Percentiles rank a stretch among this genome's conserved stretches.
These are phyloP conservation scores for Acanthopagrus latus DNA, from an alignment of 2,797 vertebrate species.

Conservation along the genomic window DNA sequence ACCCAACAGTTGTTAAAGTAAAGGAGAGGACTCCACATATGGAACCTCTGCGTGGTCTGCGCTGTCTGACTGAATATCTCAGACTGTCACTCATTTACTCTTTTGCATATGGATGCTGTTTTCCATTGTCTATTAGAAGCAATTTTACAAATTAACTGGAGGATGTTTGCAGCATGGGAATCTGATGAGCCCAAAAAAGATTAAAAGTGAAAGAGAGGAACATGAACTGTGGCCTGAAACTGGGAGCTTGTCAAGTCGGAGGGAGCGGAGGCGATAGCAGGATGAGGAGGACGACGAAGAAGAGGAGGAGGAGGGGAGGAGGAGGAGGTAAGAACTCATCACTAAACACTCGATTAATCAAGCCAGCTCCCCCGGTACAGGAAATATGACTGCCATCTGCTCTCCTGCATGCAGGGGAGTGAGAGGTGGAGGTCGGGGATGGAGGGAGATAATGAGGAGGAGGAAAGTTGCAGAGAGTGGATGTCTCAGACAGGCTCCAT, in stretches of 20 bases:
- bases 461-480: slow-evolving; percentile 45
- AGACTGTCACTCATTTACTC: slow-evolving; percentile 32
- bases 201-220: slow-evolving; percentile 27
- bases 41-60: slow-evolving; percentile 33
- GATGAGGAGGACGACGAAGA: slow-evolving; percentile 34
- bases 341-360: slow-evolving; percentile 70
- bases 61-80: slow-evolving; percentile 41
- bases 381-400: slow-evolving; percentile 73
- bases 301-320: slow-evolving; percentile 38
- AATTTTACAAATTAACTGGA: slow-evolving; percentile 43
- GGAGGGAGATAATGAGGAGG: slow-evolving; percentile 29
- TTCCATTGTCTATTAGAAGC: slow-evolving; percentile 43
- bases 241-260: slow-evolving; percentile 40
- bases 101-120: slow-evolving; percentile 50
- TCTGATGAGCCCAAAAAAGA: slow-evolving; percentile 35
- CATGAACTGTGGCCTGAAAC: slow-evolving; percentile 35
- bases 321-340: slow-evolving; percentile 58
- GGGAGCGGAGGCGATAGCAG: slow-evolving; percentile 21
- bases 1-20: slow-evolving; percentile 26
- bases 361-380: slow-evolving; percentile 55
- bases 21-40: slow-evolving; percentile 35
- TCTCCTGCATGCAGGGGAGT: slow-evolving; percentile 54
- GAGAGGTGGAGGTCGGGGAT: slow-evolving; percentile 49
- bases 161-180: slow-evolving; percentile 42
- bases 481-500: slow-evolving; percentile 69